These are phyloP conservation scores for Orthosia incerta DNA, from an alignment of 2,888 invertebrate species.

Conservation along the genomic window DNA sequence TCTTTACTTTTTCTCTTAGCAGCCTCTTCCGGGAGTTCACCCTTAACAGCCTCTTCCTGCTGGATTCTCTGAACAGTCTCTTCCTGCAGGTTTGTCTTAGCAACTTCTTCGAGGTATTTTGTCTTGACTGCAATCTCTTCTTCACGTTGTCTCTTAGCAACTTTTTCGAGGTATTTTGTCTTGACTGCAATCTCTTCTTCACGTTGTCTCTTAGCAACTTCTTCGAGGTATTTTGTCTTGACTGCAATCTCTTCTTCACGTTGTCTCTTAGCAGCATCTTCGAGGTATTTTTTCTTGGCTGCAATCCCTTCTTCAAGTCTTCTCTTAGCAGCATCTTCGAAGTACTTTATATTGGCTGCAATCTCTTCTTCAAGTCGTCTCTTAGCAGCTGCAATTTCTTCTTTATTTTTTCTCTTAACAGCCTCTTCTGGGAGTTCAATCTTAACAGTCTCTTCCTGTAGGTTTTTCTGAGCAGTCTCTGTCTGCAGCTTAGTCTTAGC, in stretches of 20 bases:
- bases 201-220: not conserved
- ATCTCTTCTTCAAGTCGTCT: not conserved
- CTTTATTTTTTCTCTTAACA: not conserved
- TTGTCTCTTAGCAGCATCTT: not conserved
- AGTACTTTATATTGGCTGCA: no score
- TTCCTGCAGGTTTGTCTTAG: not conserved
- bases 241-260: no score
- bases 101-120: no score
- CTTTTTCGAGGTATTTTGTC: not conserved
- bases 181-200: not conserved
- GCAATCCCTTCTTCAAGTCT: no score
- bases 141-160: no score
- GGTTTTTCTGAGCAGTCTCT: no score
- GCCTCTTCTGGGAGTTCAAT: not conserved
- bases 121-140: no score
- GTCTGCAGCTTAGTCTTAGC: no score
- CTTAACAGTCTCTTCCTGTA: no score
- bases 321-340: no score
- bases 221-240: not conserved
- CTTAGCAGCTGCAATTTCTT: not conserved
- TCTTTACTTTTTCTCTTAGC: not conserved
- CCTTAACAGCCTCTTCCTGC: not conserved
- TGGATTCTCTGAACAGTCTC: no score
- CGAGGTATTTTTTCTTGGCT: no score
- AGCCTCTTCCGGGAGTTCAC: fast-evolving